A percentile compares a stretch with the other conserved stretches of the same genome.
phyloP scores from a whole-genome alignment of 2,888 invertebrate genomes.

The Platycnemis pennipes region DNA sequence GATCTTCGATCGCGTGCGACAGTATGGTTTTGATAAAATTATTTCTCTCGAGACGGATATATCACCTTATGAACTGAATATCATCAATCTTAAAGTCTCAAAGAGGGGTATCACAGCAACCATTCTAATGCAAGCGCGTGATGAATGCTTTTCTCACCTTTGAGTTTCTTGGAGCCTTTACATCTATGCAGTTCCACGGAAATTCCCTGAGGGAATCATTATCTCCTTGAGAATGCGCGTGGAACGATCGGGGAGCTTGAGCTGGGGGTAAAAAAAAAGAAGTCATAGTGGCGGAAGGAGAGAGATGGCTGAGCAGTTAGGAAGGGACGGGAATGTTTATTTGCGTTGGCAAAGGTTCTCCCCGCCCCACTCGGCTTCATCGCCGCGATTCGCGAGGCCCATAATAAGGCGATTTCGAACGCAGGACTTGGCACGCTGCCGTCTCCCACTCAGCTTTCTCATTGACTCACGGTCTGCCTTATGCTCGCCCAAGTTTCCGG shows the following conservation, averaged over 20 bases:
- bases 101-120: too few relatives aligned
- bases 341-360: not conserved
- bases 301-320: not conserved
- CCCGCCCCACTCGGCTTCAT: not conserved
- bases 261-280: not conserved
- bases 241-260: not conserved
- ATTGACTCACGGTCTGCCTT: not conserved
- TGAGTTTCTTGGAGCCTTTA: too few relatives aligned
- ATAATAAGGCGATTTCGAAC: not conserved
- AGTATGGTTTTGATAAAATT: too few relatives aligned
- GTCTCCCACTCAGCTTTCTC: not conserved
- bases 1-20: too few relatives aligned
- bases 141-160: too few relatives aligned
- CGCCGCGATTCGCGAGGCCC: not conserved
- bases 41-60: too few relatives aligned
- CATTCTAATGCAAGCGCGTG: too few relatives aligned
- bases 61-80: too few relatives aligned
- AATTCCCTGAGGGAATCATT: too few relatives aligned
- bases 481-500: not conserved
- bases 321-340: not conserved
- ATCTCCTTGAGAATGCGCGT: too few relatives aligned
- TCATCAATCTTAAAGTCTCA: too few relatives aligned
- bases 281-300: not conserved
- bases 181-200: too few relatives aligned
- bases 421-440: not conserved